Evolutionary conservation across 2,113 vertebrate genomes (phyloP), one percentile per base, ranked within the genome.

Genomic region (Toxotes jaculatrix): DNA sequence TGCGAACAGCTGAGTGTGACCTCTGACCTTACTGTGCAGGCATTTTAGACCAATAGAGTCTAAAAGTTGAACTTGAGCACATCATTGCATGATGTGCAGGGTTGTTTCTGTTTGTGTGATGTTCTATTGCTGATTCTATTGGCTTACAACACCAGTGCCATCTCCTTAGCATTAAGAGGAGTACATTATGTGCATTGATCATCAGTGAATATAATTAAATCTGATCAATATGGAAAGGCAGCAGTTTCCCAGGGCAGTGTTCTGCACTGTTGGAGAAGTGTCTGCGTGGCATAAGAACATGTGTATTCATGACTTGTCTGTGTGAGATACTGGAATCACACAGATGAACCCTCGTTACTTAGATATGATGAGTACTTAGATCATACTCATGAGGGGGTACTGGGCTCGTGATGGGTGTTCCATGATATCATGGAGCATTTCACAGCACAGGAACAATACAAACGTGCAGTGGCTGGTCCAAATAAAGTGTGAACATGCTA

Each of bases 401-500:
- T 63, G 43, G 42, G 32, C 47, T 57, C 45, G n/a, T n/a, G 57
- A 40, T 53, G 60, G 64, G 60, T 55, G 27, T 75, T 65, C 49
- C 4, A 7, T 70, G 72, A 79, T 78, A 65, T 78, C 40, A 43
- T 62, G 40, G n/a, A 85, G 21, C 74, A 34, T 65, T 55, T 72
- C 71, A 43, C 40, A 61, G 71, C 57, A 72, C 64, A 27, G 43
- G 27, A 81, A 86, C 67, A 79, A 71, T 55, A 43, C 42, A 51
- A 12, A 61, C 31, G 70, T 69, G 38, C 7, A 32, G 38, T 42
- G 17, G 36, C 31, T 17, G 70, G 62, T 68, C 36, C 40, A 70
- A 74, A 80, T 77, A 31, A 73, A 77, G 83, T 53, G 57, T 62
- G 65, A 79, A 65, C 38, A 27, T 40, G 64, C 63, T 88, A 72